These are phyloP conservation scores for Dimorphilus gyrociliatus DNA, from an alignment of 2,888 invertebrate genomes.

Conservation along the genomic window DNA sequence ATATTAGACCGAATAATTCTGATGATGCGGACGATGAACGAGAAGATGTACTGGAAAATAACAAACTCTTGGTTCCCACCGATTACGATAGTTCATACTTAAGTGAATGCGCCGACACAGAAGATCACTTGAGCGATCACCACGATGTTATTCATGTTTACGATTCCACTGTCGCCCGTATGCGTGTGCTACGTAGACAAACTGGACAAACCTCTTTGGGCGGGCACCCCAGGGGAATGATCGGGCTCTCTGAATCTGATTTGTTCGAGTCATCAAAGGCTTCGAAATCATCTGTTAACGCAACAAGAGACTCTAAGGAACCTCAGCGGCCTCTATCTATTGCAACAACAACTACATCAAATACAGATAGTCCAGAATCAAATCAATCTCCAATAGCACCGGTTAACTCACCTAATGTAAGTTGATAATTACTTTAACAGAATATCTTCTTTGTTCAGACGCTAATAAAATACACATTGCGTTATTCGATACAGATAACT, in stretches of 20 bases:
- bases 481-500: too few species aligned
- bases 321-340: slow-evolving; percentile 7
- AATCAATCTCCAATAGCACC: not conserved
- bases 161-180: slow-evolving; percentile 6
- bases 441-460: too few species aligned
- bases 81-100: slow-evolving; percentile 12
- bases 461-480: too few species aligned
- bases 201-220: slow-evolving; percentile 8
- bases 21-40: too few species aligned
- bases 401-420: slow-evolving; percentile 11
- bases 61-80: too few species aligned
- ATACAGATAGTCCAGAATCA: not conserved
- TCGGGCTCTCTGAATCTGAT: slow-evolving; percentile 10
- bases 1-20: too few species aligned
- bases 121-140: slow-evolving; percentile 1
- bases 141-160: slow-evolving; percentile 7
- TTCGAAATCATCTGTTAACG: too few species aligned
- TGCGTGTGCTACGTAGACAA: slow-evolving; percentile 9
- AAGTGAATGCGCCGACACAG: slow-evolving; percentile 9
- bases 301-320: too few species aligned
- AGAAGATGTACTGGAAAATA: too few species aligned
- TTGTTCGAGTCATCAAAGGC: too few species aligned
- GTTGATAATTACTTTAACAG: too few species aligned
- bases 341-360: slow-evolving; percentile 3
- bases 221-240: slow-evolving; percentile 3